Percentiles rank a stretch among this genome's conserved stretches.
These are phyloP conservation scores for Pseudococcus longispinus DNA, from an alignment of 2,888 invertebrate genomes.

Conservation along the genomic window DNA sequence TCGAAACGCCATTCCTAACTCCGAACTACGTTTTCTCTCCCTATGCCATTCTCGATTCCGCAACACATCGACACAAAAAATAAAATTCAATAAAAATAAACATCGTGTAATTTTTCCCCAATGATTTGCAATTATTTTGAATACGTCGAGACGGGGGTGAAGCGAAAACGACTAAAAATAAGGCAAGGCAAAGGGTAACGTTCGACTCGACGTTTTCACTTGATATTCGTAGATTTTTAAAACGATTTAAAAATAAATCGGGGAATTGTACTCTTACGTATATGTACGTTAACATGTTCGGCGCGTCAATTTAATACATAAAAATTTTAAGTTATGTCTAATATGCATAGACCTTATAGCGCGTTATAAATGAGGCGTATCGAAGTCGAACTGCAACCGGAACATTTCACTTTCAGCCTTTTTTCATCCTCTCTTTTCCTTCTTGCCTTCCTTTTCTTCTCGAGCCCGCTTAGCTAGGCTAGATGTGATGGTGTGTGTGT, in stretches of 20 bases:
- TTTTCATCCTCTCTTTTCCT: not conserved
- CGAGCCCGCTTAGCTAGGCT: no score
- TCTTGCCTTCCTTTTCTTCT: not conserved
- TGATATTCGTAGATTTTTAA: not conserved
- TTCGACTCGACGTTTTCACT: not conserved
- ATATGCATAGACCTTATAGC: not conserved
- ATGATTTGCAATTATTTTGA: slow-evolving; percentile 13
- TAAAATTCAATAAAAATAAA: slow-evolving; percentile 17
- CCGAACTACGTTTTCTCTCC: not conserved
- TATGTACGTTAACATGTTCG: not conserved
- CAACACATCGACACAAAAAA: not conserved
- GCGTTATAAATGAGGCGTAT: slow-evolving; percentile 9
- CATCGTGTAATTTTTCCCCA: slow-evolving; percentile 3
- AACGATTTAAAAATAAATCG: slow-evolving; percentile 25
- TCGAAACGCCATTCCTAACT: not conserved
- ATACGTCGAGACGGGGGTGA: not conserved
- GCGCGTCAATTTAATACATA: slow-evolving; percentile 9
- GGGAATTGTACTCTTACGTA: not conserved
- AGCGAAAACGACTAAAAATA: not conserved
- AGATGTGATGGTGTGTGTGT: not conserved
- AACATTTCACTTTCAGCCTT: slow-evolving; percentile 2
- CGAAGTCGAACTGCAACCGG: not conserved
- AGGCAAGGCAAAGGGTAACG: not conserved
- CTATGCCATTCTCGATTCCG: not conserved
- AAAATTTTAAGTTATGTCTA: not conserved